Conservation (phyloP, 2,113 vertebrate species). For the Lepus americanus region DNA sequence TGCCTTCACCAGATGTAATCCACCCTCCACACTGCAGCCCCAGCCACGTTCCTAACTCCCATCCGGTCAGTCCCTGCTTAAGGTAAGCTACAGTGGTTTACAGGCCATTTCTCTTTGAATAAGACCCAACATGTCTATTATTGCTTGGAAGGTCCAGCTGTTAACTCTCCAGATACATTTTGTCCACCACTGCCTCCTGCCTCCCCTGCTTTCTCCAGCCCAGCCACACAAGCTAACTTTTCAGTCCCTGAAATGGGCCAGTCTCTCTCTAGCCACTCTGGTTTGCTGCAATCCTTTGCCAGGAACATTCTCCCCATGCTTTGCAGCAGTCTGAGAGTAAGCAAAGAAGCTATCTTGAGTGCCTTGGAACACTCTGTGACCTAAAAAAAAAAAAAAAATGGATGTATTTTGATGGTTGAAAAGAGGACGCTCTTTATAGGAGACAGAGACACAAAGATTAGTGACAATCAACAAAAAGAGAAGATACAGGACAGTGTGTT, state of each 20-base stretch:
- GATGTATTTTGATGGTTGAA: slow-evolving; percentile 22
- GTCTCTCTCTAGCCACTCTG: not conserved
- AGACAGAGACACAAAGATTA: not conserved
- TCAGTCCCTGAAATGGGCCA: not conserved
- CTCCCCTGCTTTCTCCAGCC: too few relatives aligned
- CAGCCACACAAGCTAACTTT: not conserved
- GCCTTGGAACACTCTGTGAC: not conserved
- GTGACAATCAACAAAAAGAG: slow-evolving; percentile 12
- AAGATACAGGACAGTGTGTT: not conserved
- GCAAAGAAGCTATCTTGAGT: not conserved
- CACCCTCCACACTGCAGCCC: not conserved
- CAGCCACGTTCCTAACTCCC: not conserved
- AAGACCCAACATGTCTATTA: not conserved
- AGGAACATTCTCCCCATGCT: not conserved
- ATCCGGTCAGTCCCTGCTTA: not conserved
- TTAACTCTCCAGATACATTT: not conserved
- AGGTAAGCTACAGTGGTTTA: not conserved
- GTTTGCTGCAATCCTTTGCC: not conserved
- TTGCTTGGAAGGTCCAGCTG: not conserved
- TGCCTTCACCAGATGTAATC: not conserved
- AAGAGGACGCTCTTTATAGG: not conserved
- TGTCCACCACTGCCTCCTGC: not conserved
- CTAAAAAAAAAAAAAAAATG: not conserved
- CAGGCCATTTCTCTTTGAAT: not conserved
- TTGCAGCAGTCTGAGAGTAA: slow-evolving; percentile 11